Percentiles rank a stretch among this genome's conserved stretches.
Conservation (phyloP, 2,113 vertebrate species). For the Nematolebias whitei region DNA sequence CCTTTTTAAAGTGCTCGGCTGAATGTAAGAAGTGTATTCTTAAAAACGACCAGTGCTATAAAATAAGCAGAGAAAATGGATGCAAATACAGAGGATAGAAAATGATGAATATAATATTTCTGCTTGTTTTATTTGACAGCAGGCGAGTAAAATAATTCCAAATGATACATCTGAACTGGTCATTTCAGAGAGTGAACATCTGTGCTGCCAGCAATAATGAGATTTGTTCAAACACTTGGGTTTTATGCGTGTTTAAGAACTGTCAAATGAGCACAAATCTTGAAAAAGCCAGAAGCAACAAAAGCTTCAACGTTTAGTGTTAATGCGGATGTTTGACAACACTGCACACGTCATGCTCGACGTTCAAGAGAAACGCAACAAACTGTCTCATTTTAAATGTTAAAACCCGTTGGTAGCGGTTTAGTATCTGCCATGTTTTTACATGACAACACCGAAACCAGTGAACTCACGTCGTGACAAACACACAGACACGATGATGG, state of each 20-base stretch:
- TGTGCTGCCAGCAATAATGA: neutral
- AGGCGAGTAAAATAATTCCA: neutral
- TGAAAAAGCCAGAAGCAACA: neutral
- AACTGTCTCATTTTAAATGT: too few species aligned
- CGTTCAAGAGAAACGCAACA: slow-evolving; percentile 10
- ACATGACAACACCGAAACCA: slow-evolving; percentile 45
- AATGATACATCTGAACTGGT: neutral
- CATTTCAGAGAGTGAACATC: too few species aligned
- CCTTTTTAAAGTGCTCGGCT: neutral
- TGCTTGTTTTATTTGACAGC: neutral
- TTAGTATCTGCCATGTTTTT: slow-evolving; percentile 3
- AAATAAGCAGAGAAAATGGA: neutral
- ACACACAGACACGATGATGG: neutral
- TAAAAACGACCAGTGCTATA: neutral
- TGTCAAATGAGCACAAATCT: neutral
- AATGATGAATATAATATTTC: neutral
- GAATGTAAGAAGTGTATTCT: neutral
- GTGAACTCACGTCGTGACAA: slow-evolving; percentile 23
- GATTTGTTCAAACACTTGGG: neutral
- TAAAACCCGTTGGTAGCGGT: slow-evolving; percentile 6
- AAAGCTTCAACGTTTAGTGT: neutral
- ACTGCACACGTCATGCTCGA: slow-evolving; percentile 16
- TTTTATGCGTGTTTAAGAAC: neutral
- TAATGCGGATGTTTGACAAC: slow-evolving; percentile 41
- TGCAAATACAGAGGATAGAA: neutral